phyloP scores from a whole-genome alignment of 2,888 invertebrate genomes.

The Morinoia aosen region DNA sequence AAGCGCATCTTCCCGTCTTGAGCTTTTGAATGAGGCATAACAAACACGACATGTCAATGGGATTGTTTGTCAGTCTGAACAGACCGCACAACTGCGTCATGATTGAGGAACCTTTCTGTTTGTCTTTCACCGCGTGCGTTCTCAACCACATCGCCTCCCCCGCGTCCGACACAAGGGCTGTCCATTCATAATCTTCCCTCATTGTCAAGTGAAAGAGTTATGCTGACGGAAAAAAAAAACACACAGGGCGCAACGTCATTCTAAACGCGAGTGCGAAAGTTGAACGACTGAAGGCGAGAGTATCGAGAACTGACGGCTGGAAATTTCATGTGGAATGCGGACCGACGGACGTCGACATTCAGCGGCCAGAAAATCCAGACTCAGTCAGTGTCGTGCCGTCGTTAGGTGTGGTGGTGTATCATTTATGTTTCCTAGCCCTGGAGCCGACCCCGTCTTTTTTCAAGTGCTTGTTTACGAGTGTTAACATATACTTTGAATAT shows the following conservation, averaged over 20 bases:
- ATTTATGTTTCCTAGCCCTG: neutral
- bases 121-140: neutral
- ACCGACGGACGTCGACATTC: neutral
- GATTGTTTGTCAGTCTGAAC: neutral
- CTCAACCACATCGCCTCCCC: neutral
- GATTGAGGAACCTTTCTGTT: neutral
- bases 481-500: neutral
- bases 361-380: neutral
- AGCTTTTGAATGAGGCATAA: neutral
- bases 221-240: slow-evolving; percentile 15
- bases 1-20: neutral
- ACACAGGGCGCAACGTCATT: neutral
- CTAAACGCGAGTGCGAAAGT: slow-evolving; percentile 5
- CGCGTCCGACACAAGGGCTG: neutral
- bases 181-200: slow-evolving; percentile 29
- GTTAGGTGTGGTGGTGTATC: neutral
- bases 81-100: neutral
- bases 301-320: slow-evolving; percentile 33
- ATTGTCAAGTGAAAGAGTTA: slow-evolving; percentile 31
- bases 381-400: neutral
- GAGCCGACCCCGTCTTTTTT: neutral
- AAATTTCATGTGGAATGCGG: slow-evolving; percentile 11
- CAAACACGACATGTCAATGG: neutral
- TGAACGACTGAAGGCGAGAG: slow-evolving; percentile 50
- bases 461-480: neutral